These are phyloP conservation scores for Apis florea DNA, from an alignment of 1,140 invertebrate species.

Conservation along the genomic window DNA sequence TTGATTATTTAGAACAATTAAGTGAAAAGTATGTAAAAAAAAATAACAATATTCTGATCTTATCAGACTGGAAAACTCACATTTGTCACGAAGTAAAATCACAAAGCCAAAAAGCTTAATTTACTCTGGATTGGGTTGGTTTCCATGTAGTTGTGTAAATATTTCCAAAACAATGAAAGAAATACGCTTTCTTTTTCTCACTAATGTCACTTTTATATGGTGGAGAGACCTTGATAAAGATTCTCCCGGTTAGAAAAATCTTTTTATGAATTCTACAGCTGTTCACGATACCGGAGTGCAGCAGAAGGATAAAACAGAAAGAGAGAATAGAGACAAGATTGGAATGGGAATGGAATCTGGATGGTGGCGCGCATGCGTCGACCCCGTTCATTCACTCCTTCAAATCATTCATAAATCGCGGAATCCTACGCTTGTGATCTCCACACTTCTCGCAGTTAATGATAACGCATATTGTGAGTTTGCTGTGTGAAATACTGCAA, in stretches of 20 bases:
- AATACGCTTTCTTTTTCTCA: not conserved
- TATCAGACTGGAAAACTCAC: constrained; percentile 3
- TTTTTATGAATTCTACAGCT: constrained; percentile 55
- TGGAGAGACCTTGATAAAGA: not conserved
- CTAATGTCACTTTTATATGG: too few species aligned
- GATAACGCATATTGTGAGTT: not conserved
- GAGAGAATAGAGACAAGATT: constrained; percentile 50
- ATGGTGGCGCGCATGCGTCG: constrained; percentile 28
- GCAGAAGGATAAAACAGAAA: constrained; percentile 46
- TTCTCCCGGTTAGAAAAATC: not conserved
- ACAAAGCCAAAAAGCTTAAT: not conserved
- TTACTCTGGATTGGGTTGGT: not conserved
- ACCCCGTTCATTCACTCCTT: constrained; percentile 58
- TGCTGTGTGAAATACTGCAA: not conserved
- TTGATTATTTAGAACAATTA: constrained; percentile 17
- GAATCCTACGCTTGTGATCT: constrained; percentile 12
- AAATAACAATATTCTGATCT: not conserved
- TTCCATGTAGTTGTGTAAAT: constrained; percentile 15
- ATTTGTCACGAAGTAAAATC: not conserved
- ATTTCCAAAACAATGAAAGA: constrained; percentile 17
- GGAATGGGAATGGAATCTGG: constrained; percentile 61
- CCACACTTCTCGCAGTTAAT: constrained; percentile 6
- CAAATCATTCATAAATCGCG: constrained; percentile 60
- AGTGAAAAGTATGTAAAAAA: not conserved
- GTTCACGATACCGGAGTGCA: constrained; percentile 23